A percentile compares a stretch with the other conserved stretches of the same genome.
Evolutionary conservation across 92 coral and sea anemone genomes (phyloP).

Genomic region (Palythoa heliodiscus): DNA sequence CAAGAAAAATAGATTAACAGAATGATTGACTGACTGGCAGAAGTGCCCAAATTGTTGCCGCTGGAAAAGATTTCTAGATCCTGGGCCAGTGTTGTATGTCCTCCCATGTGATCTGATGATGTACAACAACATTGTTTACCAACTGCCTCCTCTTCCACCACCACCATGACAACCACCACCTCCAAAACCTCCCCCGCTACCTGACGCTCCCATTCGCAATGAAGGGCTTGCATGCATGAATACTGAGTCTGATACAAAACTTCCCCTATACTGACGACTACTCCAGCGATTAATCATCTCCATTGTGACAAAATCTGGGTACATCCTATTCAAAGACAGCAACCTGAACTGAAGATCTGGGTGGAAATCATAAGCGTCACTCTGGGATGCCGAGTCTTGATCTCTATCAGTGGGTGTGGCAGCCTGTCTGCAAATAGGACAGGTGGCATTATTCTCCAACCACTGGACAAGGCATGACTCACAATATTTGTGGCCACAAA

Average conservation of each 20-base stretch:
- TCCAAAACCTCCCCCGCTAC: constrained; percentile 78
- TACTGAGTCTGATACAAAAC: constrained; percentile 68
- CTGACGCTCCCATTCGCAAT: constrained; percentile 51
- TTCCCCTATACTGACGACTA: constrained; percentile 56
- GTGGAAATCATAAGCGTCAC: constrained; percentile 56
- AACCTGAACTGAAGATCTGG: constrained; percentile 82
- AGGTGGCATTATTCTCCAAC: constrained; percentile 82
- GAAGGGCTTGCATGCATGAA: constrained; percentile 53
- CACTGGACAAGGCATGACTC: constrained; percentile 83
- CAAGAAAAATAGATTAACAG: no score
- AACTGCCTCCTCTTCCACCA: constrained; percentile 85
- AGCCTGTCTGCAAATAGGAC: constrained; percentile 90
- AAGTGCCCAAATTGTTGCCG: no score
- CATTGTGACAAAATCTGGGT: constrained; percentile 65
- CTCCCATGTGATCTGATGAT: neutral
- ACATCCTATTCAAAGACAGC: constrained; percentile 58
- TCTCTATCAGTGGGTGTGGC: constrained; percentile 43
- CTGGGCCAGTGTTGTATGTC: no score
- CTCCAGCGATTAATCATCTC: constrained; percentile 77
- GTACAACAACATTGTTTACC: constrained; percentile 32
- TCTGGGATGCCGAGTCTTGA: neutral
- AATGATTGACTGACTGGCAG: no score
- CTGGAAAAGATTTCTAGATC: no score
- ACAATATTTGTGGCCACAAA: constrained; percentile 93
- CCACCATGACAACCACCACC: constrained; percentile 78